Evolutionary conservation across 2,888 invertebrate species (phyloP).

Genomic region (Laspeyria flexula): DNA sequence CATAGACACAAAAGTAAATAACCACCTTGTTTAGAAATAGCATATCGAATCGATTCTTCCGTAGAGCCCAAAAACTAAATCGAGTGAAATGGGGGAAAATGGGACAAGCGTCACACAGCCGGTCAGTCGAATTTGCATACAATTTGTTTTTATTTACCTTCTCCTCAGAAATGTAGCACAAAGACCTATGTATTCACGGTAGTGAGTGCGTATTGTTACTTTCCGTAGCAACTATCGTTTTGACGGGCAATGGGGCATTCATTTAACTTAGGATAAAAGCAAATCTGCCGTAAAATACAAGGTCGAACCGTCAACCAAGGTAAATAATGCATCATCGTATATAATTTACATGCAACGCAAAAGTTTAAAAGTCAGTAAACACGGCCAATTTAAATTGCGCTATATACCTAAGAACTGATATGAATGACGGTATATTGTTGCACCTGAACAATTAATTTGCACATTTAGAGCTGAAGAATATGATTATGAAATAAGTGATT

Average conservation of each 20-base stretch:
- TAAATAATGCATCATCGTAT: no score
- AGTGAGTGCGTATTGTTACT: constrained; percentile 8
- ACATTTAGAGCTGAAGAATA: no score
- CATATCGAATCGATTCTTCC: not conserved
- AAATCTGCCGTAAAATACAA: not conserved
- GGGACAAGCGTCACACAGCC: constrained; percentile 9
- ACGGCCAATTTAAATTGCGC: no score
- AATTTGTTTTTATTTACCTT: constrained; percentile 23
- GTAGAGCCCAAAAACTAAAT: not conserved
- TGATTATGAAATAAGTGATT: no score
- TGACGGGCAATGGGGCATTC: no score
- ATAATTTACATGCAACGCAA: no score
- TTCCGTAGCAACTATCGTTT: constrained; percentile 12
- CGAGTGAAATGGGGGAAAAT: constrained; percentile 8
- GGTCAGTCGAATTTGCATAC: constrained; percentile 22
- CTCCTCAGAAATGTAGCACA: constrained; percentile 28
- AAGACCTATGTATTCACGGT: constrained; percentile 30
- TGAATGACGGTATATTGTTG: no score
- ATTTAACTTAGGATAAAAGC: not conserved
- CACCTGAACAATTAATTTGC: no score
- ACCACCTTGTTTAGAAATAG: not conserved
- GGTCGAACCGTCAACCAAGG: no score
- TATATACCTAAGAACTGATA: no score
- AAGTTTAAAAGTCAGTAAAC: no score
- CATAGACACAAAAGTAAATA: not conserved